phyloP scores from a whole-genome alignment of 2,797 vertebrate species.

The Gadopsis bispinosus region DNA sequence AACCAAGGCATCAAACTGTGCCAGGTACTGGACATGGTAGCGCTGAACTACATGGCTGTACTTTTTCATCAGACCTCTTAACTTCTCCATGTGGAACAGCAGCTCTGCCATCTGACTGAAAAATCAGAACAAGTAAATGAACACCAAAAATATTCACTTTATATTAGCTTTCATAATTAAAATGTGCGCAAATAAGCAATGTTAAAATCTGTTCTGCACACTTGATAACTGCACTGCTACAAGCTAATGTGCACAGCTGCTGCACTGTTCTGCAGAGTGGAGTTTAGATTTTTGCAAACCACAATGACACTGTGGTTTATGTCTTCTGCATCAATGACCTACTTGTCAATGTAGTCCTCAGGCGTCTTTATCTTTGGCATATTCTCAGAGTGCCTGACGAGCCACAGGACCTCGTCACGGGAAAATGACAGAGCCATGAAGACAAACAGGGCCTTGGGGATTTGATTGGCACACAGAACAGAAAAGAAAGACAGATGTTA shows the following conservation, averaged over 20 bases:
- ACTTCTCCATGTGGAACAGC: conserved; percentile 89
- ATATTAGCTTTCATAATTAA: background rate
- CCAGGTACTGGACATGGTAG: conserved; percentile 92
- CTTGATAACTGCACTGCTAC: background rate
- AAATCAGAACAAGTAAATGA: background rate
- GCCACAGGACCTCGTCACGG: conserved; percentile 93
- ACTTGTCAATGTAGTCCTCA: conserved; percentile 91
- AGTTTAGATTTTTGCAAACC: background rate
- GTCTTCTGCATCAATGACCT: conserved; percentile 61
- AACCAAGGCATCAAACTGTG: conserved; percentile 90
- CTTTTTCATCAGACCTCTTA: conserved; percentile 82
- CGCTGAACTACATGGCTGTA: conserved; percentile 84
- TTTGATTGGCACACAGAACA: conserved; percentile 46
- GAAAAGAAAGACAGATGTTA: conserved; percentile 14
- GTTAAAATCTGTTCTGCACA: background rate
- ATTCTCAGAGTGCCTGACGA: conserved; percentile 90
- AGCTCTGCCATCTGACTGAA: conserved; percentile 90
- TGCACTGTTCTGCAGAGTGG: background rate
- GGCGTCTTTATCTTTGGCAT: conserved; percentile 91
- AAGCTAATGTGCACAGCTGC: background rate
- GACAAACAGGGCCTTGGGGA: conserved; percentile 87
- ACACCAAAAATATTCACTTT: background rate
- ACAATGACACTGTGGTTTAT: conserved; percentile 6
- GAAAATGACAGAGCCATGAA: conserved; percentile 94
- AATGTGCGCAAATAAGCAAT: background rate